Conservation (phyloP, 1,140 invertebrate genomes). For the Drosophila aff. region DNA sequence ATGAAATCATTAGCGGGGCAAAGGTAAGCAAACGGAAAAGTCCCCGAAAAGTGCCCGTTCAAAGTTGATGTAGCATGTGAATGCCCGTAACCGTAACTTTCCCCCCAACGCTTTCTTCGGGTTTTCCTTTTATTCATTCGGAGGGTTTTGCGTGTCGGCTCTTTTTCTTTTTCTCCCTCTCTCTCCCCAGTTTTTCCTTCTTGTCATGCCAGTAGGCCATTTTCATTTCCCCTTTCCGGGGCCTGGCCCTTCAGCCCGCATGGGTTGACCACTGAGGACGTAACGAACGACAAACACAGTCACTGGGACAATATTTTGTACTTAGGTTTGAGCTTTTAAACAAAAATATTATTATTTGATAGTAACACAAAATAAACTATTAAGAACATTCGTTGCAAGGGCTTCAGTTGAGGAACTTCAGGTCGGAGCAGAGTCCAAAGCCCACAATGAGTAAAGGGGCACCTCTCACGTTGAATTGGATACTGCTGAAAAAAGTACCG, state of each 20-base stretch:
- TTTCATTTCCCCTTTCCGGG: slow-evolving; percentile 47
- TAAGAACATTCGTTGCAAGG: no score
- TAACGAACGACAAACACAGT: slow-evolving; percentile 49
- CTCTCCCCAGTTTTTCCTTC: not conserved
- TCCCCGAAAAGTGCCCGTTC: no score
- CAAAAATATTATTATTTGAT: not conserved
- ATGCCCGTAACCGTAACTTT: slow-evolving; percentile 49
- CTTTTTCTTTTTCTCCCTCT: not conserved
- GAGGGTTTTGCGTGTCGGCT: slow-evolving; percentile 20
- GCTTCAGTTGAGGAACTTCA: not conserved
- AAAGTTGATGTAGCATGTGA: slow-evolving; percentile 69
- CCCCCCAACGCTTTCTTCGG: slow-evolving; percentile 13
- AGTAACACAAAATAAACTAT: not conserved
- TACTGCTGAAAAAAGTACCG: not conserved
- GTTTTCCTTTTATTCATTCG: slow-evolving; percentile 21
- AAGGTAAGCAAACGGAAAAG: no score
- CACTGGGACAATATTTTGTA: slow-evolving; percentile 2
- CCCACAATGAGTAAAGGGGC: not conserved
- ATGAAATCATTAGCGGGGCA: no score
- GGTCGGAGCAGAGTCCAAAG: not conserved
- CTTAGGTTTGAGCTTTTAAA: not conserved
- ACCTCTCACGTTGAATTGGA: not conserved
- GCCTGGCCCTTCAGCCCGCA: slow-evolving; percentile 5
- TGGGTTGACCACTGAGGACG: slow-evolving; percentile 34
- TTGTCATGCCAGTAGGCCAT: slow-evolving; percentile 57